Evolutionary conservation across 2,113 vertebrate species (phyloP).

Genomic region (Raja brachyura): DNA sequence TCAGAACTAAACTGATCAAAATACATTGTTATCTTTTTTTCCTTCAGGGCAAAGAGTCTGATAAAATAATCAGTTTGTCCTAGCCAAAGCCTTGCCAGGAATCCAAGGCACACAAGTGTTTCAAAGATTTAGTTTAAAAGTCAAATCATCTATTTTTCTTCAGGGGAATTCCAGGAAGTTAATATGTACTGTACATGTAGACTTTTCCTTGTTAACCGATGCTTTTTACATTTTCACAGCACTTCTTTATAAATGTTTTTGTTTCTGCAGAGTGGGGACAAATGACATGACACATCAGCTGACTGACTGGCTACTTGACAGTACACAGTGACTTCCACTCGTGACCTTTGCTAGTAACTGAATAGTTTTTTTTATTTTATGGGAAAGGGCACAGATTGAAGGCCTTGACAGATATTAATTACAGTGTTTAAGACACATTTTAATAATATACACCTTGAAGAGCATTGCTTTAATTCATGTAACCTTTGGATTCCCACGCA

Average conservation of each 20-base stretch:
- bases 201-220: slow-evolving; percentile 31
- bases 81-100: neutral
- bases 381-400: slow-evolving; percentile 31
- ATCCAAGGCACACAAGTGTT: neutral
- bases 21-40: neutral
- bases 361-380: slow-evolving; percentile 38
- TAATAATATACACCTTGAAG: neutral
- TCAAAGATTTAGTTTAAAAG: neutral
- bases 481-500: slow-evolving; percentile 14
- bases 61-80: neutral
- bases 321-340: slow-evolving; percentile 38
- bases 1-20: neutral
- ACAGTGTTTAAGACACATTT: slow-evolving; percentile 21
- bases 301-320: slow-evolving; percentile 37
- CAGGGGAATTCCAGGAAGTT: neutral
- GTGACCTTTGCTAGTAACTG: slow-evolving; percentile 38
- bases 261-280: slow-evolving; percentile 38
- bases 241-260: slow-evolving; percentile 37
- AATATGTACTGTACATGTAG: slow-evolving; percentile 29
- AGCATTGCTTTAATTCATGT: slow-evolving; percentile 29
- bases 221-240: slow-evolving; percentile 29
- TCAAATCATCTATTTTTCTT: neutral
- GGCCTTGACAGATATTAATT: slow-evolving; percentile 32
- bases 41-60: neutral
- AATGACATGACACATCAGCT: slow-evolving; percentile 38